Percentiles rank a stretch among this genome's conserved stretches.
Conservation (phyloP, 2,888 invertebrate species). For the Watsonalla binaria region DNA sequence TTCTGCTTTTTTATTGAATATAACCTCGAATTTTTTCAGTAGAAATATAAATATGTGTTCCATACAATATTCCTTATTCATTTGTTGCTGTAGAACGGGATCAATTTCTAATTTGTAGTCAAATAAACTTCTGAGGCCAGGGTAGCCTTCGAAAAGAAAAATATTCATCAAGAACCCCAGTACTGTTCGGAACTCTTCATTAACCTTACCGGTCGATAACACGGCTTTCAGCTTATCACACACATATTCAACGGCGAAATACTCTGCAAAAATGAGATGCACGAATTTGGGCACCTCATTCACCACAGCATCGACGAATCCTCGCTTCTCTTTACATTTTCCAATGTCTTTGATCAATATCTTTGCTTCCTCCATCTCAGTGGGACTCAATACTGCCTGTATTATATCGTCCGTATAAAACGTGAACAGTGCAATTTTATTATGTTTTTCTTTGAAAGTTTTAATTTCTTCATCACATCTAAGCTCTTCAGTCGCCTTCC, state of each 20-base stretch:
- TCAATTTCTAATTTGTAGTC: neutral
- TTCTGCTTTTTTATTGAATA: neutral
- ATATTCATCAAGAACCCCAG: neutral
- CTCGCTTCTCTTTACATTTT: slow-evolving; percentile 10
- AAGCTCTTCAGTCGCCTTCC: slow-evolving; percentile 5
- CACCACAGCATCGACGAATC: slow-evolving; percentile 8
- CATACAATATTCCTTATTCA: neutral
- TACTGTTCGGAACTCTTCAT: neutral
- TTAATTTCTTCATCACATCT: slow-evolving; percentile 11
- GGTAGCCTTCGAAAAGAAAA: neutral
- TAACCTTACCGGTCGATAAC: neutral
- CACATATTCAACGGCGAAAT: slow-evolving; percentile 15
- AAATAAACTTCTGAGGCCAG: slow-evolving; percentile 1
- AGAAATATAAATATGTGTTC: neutral
- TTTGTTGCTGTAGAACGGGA: neutral
- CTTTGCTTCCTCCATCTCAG: neutral
- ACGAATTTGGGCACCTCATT: slow-evolving; percentile 10
- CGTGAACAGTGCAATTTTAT: slow-evolving; percentile 12
- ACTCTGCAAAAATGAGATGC: slow-evolving; percentile 12
- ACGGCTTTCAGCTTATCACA: slow-evolving; percentile 9
- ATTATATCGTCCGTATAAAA: slow-evolving; percentile 3
- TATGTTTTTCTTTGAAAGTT: slow-evolving; percentile 11
- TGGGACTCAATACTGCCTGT: neutral
- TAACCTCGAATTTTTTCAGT: neutral
- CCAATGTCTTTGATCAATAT: slow-evolving; percentile 1